Percentiles rank a stretch among this genome's conserved stretches.
phyloP scores from a whole-genome alignment of 1,140 invertebrate genomes.

The Achatina immaculata region DNA sequence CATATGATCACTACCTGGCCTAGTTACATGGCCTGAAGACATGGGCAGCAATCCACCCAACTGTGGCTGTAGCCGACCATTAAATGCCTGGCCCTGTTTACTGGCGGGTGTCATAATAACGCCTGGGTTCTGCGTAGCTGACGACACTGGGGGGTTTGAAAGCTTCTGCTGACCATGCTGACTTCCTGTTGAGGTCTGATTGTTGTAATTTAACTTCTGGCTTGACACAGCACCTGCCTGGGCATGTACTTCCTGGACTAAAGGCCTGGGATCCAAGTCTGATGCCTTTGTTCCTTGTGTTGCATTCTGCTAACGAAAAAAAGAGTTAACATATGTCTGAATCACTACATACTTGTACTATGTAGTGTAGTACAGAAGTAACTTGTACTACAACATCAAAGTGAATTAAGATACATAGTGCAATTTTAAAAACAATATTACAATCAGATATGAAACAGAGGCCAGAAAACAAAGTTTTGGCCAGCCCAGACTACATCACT shows the following conservation, averaged over 20 bases:
- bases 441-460: no score
- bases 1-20: background rate
- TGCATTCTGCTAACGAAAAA: slow-evolving; percentile 25
- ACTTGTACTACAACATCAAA: no score
- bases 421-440: no score
- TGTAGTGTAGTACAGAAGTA: no score
- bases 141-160: background rate
- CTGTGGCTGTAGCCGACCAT: background rate
- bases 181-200: background rate
- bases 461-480: no score
- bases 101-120: background rate
- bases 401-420: no score
- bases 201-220: background rate
- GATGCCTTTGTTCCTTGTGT: background rate
- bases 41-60: background rate
- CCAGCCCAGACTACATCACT: no score
- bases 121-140: background rate
- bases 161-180: background rate
- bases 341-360: no score
- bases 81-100: background rate
- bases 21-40: background rate
- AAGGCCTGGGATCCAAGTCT: no score
- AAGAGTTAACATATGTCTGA: no score
- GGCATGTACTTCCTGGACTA: no score
- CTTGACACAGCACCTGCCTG: no score